Conservation (phyloP, 2,888 invertebrate genomes). For the Piscicola geometra region DNA sequence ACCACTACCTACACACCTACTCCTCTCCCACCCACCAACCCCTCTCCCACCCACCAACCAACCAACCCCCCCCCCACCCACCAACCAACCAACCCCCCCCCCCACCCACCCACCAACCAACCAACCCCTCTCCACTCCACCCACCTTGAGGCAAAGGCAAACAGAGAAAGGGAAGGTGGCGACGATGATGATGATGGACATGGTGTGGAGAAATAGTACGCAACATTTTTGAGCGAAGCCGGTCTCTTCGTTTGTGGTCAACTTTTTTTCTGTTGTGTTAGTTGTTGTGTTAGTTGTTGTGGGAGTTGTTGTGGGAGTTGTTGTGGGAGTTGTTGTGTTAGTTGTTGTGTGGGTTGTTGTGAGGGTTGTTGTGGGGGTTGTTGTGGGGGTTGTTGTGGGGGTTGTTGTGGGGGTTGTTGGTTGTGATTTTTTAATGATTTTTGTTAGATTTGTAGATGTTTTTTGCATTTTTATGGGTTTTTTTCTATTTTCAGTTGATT, state of each 20-base stretch:
- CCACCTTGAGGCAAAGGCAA: conserved; percentile 44
- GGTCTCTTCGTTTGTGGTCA: conserved; percentile 6
- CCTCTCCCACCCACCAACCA: no score
- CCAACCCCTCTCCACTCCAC: background rate
- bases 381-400: background rate
- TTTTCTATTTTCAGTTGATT: no score
- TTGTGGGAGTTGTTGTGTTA: background rate
- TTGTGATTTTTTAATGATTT: no score
- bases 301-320: background rate
- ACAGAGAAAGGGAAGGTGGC: conserved; percentile 51
- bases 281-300: background rate
- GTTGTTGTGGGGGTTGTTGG: background rate
- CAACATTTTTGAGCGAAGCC: conserved; percentile 36
- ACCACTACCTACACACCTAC: no score
- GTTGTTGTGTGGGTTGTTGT: background rate
- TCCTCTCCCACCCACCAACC: no score
- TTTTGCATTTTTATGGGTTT: no score
- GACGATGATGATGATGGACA: conserved; percentile 46
- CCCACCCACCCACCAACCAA: no score
- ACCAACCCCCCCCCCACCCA: no score
- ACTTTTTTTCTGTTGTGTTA: background rate
- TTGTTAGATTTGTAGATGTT: no score
- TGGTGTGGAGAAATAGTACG: conserved; percentile 38
- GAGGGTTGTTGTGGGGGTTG: background rate
- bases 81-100: no score